Base-by-base conservation (phyloP, 2,113 vertebrate genomes). In the Psittacara wagleri region DNA sequence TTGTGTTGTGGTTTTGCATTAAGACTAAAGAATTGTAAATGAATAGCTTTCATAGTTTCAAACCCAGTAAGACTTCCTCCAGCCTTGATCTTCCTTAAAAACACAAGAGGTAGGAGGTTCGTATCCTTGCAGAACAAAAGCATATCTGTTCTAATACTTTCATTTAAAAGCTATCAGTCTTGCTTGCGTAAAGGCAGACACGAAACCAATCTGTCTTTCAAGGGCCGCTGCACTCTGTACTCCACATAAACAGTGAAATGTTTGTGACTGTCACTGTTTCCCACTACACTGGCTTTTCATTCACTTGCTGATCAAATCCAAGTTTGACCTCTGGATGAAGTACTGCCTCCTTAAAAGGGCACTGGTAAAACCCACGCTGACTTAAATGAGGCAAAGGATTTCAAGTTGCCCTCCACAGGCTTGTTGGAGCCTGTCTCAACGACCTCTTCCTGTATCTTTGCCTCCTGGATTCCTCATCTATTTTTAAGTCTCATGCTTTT, bases 391-490 rank as follows among this genome's bases (percentile, higher is more conserved):
- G 62, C 57, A 66, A 83, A 90, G 2, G 1, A 46, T 93, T 92
- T 93, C 27, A 72, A 33, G 22, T 79, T 57, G 66, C 15, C 23
- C 15, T 82, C 44, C 23, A 14, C 0, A 2, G 0, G 5, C 35
- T 79, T 85, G 15, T 66, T 91, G 66, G 52, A 85, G 77, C 62
- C 22, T 67, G 46, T 84, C 70, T 69, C 1, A 2, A 41, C 61
- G 74, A 76, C 12, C 15, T 93, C 67, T 79, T 96, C 88, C 84
- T 90, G 37, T 96, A 43, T 93, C 83, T 95, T 93, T 95, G 80
- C 88, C 86, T 90, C 73, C 77, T 92, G 80, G 88, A 92, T 84
- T 94, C 74, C 74, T 94, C 44, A 85, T 96, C 95, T 96, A 91
- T 96, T 91, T 96, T 96, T 94, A 91, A 85, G 59, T 51, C n/a